A percentile compares a stretch with the other conserved stretches of the same genome.
Evolutionary conservation across 30 jellyfish, hydroid and myxozoan genomes (phyloP).

Genomic region (Pelagia noctiluca): DNA sequence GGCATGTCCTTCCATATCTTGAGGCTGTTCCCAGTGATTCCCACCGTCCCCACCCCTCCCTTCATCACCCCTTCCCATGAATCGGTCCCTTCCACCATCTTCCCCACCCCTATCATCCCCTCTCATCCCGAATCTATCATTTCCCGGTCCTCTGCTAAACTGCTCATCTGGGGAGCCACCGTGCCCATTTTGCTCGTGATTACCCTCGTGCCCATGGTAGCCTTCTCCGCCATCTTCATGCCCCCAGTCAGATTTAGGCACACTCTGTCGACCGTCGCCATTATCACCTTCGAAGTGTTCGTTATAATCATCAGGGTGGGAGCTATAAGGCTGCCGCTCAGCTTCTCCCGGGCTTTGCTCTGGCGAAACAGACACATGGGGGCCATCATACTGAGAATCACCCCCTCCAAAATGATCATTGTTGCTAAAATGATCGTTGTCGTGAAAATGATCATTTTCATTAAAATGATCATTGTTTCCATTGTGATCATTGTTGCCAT

Average conservation of each 20-base stretch:
- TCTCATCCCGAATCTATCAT: background rate
- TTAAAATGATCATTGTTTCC: background rate
- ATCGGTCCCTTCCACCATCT: background rate
- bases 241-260: constrained; percentile 63
- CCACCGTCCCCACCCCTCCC: too few species aligned
- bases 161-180: constrained; percentile 22
- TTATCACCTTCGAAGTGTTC: constrained; percentile 65
- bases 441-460: background rate
- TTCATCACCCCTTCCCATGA: background rate
- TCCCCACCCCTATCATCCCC: background rate
- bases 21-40: too few species aligned
- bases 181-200: constrained; percentile 44
- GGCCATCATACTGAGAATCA: constrained; percentile 38
- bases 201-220: constrained; percentile 8
- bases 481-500: background rate
- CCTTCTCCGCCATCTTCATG: constrained; percentile 18
- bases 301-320: constrained; percentile 21
- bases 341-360: constrained; percentile 62
- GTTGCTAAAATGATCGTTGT: too few species aligned
- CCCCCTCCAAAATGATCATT: background rate
- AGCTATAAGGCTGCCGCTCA: constrained; percentile 47
- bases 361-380: constrained; percentile 63
- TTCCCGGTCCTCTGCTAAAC: background rate
- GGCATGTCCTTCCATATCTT: too few species aligned
- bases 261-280: constrained; percentile 33